phyloP scores from a whole-genome alignment of 2,888 invertebrate species.

The Kuschelorhynchus macadamiae region DNA sequence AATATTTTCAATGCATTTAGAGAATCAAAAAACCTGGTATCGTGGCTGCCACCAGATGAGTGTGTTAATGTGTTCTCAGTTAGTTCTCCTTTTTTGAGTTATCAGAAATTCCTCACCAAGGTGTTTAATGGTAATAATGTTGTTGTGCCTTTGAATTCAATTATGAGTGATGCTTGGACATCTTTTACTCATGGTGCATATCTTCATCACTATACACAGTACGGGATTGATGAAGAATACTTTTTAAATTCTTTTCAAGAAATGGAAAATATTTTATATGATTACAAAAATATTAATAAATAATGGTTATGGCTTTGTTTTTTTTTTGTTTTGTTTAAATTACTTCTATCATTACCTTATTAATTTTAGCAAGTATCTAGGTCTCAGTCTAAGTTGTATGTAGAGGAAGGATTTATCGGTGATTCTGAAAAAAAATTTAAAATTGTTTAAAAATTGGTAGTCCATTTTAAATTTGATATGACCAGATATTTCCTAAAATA shows the following conservation, averaged over 20 bases:
- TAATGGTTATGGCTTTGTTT: too few species aligned
- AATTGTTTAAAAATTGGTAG: too few species aligned
- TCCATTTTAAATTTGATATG: too few species aligned
- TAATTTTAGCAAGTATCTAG: too few species aligned
- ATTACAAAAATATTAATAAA: slow-evolving; percentile 67
- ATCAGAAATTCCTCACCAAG: slow-evolving; percentile 68
- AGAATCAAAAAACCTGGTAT: slow-evolving; percentile 63
- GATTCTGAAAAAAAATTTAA: too few species aligned
- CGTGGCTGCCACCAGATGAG: slow-evolving; percentile 64
- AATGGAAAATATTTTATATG: slow-evolving; percentile 68
- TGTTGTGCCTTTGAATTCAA: slow-evolving; percentile 63
- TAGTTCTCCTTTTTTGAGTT: slow-evolving; percentile 63
- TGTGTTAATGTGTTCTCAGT: slow-evolving; percentile 66
- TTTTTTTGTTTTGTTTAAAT: too few species aligned
- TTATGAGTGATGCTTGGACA: slow-evolving; percentile 69
- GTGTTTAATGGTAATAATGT: slow-evolving; percentile 69
- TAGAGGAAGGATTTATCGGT: too few species aligned
- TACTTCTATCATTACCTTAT: too few species aligned
- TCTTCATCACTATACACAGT: slow-evolving; percentile 71
- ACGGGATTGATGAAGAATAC: slow-evolving; percentile 68
- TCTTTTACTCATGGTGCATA: slow-evolving; percentile 70
- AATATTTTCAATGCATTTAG: slow-evolving; percentile 60
- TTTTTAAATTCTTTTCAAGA: slow-evolving; percentile 70
- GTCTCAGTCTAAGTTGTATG: too few species aligned
- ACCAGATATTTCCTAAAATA: too few species aligned